phyloP scores from a whole-genome alignment of 2,888 invertebrate genomes.

The Lysandra bellargus region DNA sequence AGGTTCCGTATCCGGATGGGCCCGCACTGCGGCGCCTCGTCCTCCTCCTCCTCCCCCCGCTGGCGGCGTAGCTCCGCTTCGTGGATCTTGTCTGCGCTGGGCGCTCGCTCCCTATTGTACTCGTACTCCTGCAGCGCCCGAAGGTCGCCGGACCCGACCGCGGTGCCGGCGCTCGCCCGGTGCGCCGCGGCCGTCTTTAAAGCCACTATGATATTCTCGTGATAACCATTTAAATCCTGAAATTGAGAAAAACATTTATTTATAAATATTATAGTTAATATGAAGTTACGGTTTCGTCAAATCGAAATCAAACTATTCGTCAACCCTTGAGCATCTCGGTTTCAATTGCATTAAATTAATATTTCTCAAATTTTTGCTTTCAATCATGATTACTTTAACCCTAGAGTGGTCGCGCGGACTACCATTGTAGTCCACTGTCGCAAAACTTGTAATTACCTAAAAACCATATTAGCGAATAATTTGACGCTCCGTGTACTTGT shows the following conservation, averaged over 20 bases:
- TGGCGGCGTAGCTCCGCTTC: constrained; percentile 84
- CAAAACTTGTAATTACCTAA: no score
- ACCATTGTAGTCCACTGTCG: no score
- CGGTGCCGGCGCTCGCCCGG: constrained; percentile 72
- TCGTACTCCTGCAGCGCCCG: constrained; percentile 76
- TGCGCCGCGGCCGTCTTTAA: constrained; percentile 90
- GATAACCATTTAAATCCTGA: constrained; percentile 95
- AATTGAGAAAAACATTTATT: constrained; percentile 53
- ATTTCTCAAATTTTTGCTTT: no score
- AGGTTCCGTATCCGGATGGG: constrained; percentile 93
- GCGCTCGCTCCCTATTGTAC: constrained; percentile 81
- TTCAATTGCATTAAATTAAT: no score
- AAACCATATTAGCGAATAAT: no score
- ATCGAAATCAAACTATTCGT: no score
- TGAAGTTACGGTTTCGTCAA: background rate
- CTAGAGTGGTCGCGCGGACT: no score
- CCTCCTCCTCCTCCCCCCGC: constrained; percentile 82
- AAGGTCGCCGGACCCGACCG: constrained; percentile 68
- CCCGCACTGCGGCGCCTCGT: constrained; percentile 89
- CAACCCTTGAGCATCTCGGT: no score
- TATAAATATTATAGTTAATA: background rate
- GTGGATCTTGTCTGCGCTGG: constrained; percentile 88
- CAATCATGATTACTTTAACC: no score
- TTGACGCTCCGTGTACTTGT: no score
- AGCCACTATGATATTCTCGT: constrained; percentile 95